These are phyloP conservation scores for Dufourea novaeangliae DNA, from an alignment of 1,140 invertebrate genomes.

Conservation along the genomic window DNA sequence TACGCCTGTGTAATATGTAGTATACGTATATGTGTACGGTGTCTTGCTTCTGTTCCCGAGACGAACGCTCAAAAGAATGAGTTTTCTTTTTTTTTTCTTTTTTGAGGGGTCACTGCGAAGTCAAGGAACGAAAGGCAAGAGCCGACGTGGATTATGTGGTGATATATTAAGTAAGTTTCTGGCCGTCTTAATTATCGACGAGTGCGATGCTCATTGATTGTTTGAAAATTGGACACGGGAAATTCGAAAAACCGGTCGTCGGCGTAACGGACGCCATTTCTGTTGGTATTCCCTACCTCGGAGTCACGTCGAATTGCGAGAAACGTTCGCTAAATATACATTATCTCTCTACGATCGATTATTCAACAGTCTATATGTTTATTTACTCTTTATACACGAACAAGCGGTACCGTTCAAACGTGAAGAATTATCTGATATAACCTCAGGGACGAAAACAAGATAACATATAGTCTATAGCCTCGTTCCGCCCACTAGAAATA, in stretches of 20 bases:
- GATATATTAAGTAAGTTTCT: conserved; percentile 74
- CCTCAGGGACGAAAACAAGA: no score
- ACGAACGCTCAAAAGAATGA: conserved; percentile 39
- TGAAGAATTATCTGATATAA: no score
- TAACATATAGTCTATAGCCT: no score
- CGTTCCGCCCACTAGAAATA: no score
- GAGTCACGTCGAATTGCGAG: conserved; percentile 5
- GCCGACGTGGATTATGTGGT: conserved; percentile 38
- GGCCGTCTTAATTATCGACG: conserved; percentile 65
- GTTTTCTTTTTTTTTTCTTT: no score
- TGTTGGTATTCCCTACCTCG: neutral
- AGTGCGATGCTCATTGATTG: conserved; percentile 60
- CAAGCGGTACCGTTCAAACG: no score
- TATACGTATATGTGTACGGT: conserved; percentile 11
- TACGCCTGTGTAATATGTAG: neutral
- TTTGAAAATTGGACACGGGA: conserved; percentile 47
- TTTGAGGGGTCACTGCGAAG: conserved; percentile 28
- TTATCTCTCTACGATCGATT: neutral
- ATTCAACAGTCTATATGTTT: neutral
- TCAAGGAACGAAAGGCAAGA: conserved; percentile 35
- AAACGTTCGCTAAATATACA: conserved; percentile 8
- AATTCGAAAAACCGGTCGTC: neutral
- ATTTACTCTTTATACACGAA: neutral
- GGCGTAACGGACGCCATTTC: no score
- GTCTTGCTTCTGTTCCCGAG: conserved; percentile 31